These are phyloP conservation scores for Myripristis murdjan DNA, from an alignment of 2,797 vertebrate species.

Conservation along the genomic window DNA sequence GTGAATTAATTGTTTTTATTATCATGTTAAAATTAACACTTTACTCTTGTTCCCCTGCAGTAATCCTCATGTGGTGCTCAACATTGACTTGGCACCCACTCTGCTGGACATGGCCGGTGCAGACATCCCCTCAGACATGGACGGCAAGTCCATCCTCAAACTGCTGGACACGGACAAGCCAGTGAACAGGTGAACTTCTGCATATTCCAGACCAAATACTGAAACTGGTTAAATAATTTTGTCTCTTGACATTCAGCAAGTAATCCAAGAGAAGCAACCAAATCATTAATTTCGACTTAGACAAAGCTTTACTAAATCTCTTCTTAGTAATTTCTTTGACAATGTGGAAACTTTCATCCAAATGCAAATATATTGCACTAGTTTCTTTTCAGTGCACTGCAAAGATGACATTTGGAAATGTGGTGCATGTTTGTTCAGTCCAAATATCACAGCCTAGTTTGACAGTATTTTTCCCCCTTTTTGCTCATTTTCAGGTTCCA, in stretches of 20 bases:
- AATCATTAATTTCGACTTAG: background rate
- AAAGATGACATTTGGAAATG: slow-evolving; percentile 55
- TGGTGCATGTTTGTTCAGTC: slow-evolving; percentile 27
- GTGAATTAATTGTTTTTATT: background rate
- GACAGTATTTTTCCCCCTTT: slow-evolving; percentile 16
- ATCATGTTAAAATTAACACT: background rate
- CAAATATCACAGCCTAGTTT: slow-evolving; percentile 44
- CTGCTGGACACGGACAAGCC: slow-evolving; percentile 92
- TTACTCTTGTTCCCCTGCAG: slow-evolving; percentile 67
- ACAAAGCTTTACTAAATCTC: slow-evolving; percentile 4
- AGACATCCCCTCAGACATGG: slow-evolving; percentile 95
- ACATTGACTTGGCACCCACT: slow-evolving; percentile 95
- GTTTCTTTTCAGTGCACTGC: slow-evolving; percentile 8
- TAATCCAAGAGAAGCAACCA: slow-evolving; percentile 4
- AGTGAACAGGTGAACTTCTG: slow-evolving; percentile 89
- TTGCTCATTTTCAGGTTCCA: slow-evolving; percentile 88
- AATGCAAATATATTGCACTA: slow-evolving; percentile 16
- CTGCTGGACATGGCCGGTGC: slow-evolving; percentile 96
- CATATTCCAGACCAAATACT: background rate
- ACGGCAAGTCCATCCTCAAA: slow-evolving; percentile 97
- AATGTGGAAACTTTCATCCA: slow-evolving; percentile 27
- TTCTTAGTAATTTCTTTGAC: slow-evolving; percentile 5
- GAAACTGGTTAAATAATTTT: background rate
- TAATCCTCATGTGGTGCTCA: slow-evolving; percentile 94
- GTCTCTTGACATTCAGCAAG: slow-evolving; percentile 4